Percentiles rank a stretch among this genome's conserved stretches.
Conservation (phyloP, 2,797 vertebrate genomes). For the Harpagifer antarcticus region DNA sequence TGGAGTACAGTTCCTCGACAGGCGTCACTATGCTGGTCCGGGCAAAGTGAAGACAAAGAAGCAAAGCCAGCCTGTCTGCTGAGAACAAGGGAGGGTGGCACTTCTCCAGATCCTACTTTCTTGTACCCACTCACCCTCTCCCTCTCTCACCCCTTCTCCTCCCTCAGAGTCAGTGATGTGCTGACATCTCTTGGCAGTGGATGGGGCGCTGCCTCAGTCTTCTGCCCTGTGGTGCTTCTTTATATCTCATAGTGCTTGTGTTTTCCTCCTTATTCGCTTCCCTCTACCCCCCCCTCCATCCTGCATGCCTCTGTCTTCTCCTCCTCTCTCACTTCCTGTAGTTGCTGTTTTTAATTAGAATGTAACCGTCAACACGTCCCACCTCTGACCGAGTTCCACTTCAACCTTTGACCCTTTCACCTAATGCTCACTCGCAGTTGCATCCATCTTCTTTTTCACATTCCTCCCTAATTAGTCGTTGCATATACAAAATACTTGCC, state of each 20-base stretch:
- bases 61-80: slow-evolving; percentile 35
- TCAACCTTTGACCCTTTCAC: slow-evolving; percentile 41
- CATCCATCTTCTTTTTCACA: slow-evolving; percentile 19
- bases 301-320: slow-evolving; percentile 15
- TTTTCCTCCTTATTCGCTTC: slow-evolving; percentile 27
- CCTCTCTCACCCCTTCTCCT: not conserved
- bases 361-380: slow-evolving; percentile 53
- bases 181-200: slow-evolving; percentile 51
- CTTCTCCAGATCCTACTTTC: slow-evolving; percentile 36
- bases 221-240: slow-evolving; percentile 44
- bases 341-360: slow-evolving; percentile 65
- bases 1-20: slow-evolving; percentile 48
- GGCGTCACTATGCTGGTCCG: slow-evolving; percentile 27
- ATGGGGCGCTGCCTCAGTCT: slow-evolving; percentile 33
- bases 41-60: slow-evolving; percentile 44
- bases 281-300: slow-evolving; percentile 14
- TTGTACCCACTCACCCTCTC: not conserved
- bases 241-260: slow-evolving; percentile 37
- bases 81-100: slow-evolving; percentile 43
- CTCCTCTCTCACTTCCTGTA: slow-evolving; percentile 38
- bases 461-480: slow-evolving; percentile 40
- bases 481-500: slow-evolving; percentile 47
- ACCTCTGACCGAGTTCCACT: slow-evolving; percentile 23
- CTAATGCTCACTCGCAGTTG: slow-evolving; percentile 14
- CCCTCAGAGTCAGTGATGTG: slow-evolving; percentile 20